phyloP scores from a whole-genome alignment of 1,140 invertebrate genomes.

The Palaemon carinicauda region DNA sequence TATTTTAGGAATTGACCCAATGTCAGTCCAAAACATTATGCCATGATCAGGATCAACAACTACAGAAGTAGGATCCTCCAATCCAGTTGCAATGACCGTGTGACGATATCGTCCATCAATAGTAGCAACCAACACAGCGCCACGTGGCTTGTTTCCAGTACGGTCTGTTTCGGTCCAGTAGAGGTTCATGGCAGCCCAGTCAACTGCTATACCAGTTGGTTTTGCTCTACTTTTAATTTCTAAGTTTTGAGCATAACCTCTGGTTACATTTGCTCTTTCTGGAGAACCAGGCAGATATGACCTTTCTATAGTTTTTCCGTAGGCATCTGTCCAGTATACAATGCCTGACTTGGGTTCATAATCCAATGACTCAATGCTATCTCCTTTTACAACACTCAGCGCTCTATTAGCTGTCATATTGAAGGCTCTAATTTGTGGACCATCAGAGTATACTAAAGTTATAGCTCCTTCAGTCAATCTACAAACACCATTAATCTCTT shows the following conservation, averaged over 20 bases:
- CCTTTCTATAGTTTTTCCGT: conserved; percentile 87
- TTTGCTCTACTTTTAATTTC: conserved; percentile 75
- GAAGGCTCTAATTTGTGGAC: conserved; percentile 84
- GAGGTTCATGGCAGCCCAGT: conserved; percentile 91
- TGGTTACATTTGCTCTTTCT: conserved; percentile 70
- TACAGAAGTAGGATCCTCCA: conserved; percentile 85
- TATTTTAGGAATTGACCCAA: conserved; percentile 83
- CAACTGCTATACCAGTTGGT: conserved; percentile 85
- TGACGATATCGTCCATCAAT: conserved; percentile 88
- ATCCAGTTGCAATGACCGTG: conserved; percentile 71
- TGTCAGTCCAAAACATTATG: conserved; percentile 89
- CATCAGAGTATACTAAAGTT: conserved; percentile 71
- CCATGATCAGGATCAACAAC: conserved; percentile 87
- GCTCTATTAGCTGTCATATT: conserved; percentile 74
- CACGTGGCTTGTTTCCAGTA: conserved; percentile 69
- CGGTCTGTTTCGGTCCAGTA: conserved; percentile 93
- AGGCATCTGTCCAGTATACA: conserved; percentile 92
- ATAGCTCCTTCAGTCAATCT: conserved; percentile 68
- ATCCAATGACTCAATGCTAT: conserved; percentile 87
- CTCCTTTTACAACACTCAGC: conserved; percentile 79
- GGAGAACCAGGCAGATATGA: conserved; percentile 86
- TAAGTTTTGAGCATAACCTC: conserved; percentile 86
- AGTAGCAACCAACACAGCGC: conserved; percentile 85
- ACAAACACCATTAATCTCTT: conserved; percentile 82
- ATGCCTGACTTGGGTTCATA: conserved; percentile 82